Evolutionary conservation across 2,888 invertebrate genomes (phyloP).

Genomic region (Rhorus exstirpatorius): DNA sequence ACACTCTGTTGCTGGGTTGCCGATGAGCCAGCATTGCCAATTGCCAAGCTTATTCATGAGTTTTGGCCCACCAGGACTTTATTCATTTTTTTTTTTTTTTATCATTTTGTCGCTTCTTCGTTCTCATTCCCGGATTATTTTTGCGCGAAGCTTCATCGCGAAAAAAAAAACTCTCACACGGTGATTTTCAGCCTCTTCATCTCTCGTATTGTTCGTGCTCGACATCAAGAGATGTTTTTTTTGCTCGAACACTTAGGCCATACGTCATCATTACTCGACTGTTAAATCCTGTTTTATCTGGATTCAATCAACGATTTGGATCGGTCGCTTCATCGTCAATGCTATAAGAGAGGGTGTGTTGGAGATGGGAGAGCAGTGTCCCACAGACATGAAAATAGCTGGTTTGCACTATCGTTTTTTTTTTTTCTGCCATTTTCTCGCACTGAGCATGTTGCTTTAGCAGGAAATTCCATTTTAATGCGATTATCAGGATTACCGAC

Average conservation of each 20-base stretch:
- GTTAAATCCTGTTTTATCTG: not conserved
- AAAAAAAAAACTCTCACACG: not conserved
- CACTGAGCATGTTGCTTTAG: constrained; percentile 8
- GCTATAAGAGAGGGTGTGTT: no score
- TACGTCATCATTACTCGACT: constrained; percentile 3
- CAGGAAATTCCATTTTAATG: constrained; percentile 37
- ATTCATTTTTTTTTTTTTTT: constrained; percentile 13
- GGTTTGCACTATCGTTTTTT: constrained; percentile 8
- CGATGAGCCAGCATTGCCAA: constrained; percentile 25
- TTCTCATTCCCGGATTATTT: constrained; percentile 15
- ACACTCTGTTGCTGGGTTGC: constrained; percentile 37
- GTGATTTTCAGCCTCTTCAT: constrained; percentile 14
- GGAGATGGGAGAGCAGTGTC: no score
- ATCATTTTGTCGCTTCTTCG: constrained; percentile 8
- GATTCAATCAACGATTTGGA: no score
- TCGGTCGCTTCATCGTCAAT: no score
- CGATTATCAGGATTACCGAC: constrained; percentile 34
- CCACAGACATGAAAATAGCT: constrained; percentile 6
- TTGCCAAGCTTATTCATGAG: constrained; percentile 21
- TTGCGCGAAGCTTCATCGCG: not conserved
- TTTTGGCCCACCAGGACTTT: constrained; percentile 10
- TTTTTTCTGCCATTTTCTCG: constrained; percentile 4
- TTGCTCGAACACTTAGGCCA: not conserved
- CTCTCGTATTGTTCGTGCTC: not conserved
- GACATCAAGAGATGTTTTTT: not conserved